Base-by-base conservation (phyloP, 1,140 invertebrate genomes). In the Mercenaria mercenaria region DNA sequence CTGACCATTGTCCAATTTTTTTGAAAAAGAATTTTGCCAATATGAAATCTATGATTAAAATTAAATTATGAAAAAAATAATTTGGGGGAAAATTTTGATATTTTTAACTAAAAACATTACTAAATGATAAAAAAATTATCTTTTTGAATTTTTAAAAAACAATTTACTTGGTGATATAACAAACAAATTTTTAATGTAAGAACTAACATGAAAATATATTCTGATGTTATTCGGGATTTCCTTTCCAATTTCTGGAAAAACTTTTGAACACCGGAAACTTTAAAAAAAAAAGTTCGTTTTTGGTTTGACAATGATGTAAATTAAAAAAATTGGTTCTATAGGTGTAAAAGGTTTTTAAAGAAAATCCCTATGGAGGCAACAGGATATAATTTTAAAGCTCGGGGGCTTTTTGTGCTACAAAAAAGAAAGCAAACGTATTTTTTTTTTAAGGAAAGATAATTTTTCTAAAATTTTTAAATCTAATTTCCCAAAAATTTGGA, bases 241-340 rank as follows among this genome's bases (percentile, higher is more conserved):
- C 1, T n/a, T 61, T 61, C 32, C 8, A 61, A 47, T n/a, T 61
- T 15, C 29, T 61, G 15, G 79, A 32, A 23, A 82, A 82, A 59
- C 59, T 41, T 80, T 8, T 80, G 11, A 32, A 50, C 18, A 26
- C 18, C 23, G 23, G 41, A 11, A n/a, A 23, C 0, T 4, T 20
- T 4, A 0, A 6, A 34, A 3, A 29, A 6, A 11, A 61, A 82
- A 59, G 15, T 11, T 15, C 61, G 52, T 23, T 59, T 61, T 6
- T 82, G 79, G 79, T 61, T 82, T 82, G 32, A 82, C 32, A 50
- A 61, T 3, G 20, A 52, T 69, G 64, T 69, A 59, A 69, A 23
- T 2, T 1, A 69, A 34, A n/a, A 10, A 69, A 69, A 69, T 32
- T 10, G 23, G 32, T 79, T 79, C 8, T 79, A 50, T 26, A 52